phyloP scores from a whole-genome alignment of 2,888 invertebrate genomes.

The Phasia obesa region DNA sequence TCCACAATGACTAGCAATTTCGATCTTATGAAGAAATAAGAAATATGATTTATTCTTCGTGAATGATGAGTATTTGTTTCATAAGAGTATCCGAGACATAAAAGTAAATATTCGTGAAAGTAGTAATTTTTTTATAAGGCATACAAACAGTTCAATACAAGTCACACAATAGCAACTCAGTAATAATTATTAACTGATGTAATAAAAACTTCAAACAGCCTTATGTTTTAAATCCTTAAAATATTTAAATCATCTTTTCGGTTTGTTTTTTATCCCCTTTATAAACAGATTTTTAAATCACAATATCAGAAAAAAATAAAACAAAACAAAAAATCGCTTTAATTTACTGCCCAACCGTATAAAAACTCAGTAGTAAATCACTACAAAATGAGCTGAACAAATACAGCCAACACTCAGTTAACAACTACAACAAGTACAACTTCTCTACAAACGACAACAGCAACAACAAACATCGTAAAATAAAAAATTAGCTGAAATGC shows the following conservation, averaged over 20 bases:
- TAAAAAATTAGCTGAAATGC: constrained; percentile 50
- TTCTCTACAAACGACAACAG: constrained; percentile 7
- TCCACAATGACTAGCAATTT: too few species aligned
- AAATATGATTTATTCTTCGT: too few species aligned
- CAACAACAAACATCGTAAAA: constrained; percentile 11
- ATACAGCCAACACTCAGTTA: constrained; percentile 56
- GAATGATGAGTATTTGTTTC: too few species aligned
- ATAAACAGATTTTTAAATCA: constrained; percentile 13
- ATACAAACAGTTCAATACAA: too few species aligned
- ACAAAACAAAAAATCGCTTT: constrained; percentile 35
- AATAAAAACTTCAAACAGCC: too few species aligned
- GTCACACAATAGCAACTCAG: too few species aligned
- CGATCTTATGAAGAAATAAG: too few species aligned
- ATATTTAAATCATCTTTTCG: background rate
- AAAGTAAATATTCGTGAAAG: too few species aligned
- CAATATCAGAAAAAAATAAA: background rate
- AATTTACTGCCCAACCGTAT: constrained; percentile 44
- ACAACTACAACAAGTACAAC: constrained; percentile 51
- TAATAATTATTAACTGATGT: too few species aligned
- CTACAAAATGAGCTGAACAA: constrained; percentile 41
- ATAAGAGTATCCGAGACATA: too few species aligned
- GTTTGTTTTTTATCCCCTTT: background rate
- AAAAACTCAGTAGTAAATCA: constrained; percentile 56
- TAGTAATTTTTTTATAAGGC: too few species aligned
- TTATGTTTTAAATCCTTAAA: too few species aligned